Evolutionary conservation across 2,888 invertebrate species (phyloP).

Genomic region (Lasius fuliginosus): DNA sequence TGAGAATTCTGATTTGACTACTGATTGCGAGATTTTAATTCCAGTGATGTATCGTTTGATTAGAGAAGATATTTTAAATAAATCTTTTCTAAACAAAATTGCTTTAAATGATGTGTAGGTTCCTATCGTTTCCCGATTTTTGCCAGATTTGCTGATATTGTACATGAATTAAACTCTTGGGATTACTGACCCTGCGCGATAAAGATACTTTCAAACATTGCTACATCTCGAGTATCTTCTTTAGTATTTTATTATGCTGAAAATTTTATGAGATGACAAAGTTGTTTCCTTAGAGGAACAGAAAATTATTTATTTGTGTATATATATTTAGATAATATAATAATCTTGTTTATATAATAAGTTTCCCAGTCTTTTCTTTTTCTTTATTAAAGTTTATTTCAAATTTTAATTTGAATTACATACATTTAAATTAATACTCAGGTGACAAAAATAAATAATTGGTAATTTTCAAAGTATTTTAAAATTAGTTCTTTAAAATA

Average conservation of each 20-base stretch:
- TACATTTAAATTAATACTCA: neutral
- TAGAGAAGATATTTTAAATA: neutral
- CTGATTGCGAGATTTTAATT: neutral
- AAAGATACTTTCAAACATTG: conserved; percentile 11
- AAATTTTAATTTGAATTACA: neutral
- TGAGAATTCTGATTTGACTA: conserved; percentile 13
- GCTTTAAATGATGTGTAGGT: neutral
- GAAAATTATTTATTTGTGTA: conserved; percentile 1
- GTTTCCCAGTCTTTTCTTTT: neutral
- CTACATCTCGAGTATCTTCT: neutral
- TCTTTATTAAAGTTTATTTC: conserved; percentile 1
- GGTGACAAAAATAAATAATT: neutral
- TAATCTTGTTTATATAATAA: neutral
- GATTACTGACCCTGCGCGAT: neutral
- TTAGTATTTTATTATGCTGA: conserved; percentile 4
- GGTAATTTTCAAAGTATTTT: neutral
- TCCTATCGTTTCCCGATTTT: neutral
- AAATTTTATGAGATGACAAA: neutral
- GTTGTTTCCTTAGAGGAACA: neutral
- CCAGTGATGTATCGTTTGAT: neutral
- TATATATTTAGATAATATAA: neutral
- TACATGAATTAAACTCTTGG: neutral
- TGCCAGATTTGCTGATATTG: neutral
- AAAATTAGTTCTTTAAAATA: neutral
- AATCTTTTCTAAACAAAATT: neutral